Base-by-base conservation (phyloP, 1,140 invertebrate species). In the Pogonomyrmex californicus region DNA sequence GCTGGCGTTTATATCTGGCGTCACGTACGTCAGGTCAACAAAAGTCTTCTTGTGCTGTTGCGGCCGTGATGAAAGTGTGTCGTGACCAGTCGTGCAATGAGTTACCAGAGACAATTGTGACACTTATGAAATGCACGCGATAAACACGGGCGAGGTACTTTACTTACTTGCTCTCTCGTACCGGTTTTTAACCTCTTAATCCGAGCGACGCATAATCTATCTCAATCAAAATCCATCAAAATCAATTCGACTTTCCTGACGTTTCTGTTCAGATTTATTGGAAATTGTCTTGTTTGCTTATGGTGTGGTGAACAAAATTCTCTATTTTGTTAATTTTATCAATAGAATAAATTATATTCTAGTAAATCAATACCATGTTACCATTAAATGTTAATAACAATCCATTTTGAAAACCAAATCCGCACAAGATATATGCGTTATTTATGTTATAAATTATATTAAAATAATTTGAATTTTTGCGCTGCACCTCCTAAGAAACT, bases 21-120 rank as follows among this genome's bases (percentile, higher is more conserved):
- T 66, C 73, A 54, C 60, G 60, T 66, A 56, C 33, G 58, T 23
- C 60, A 47, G 68, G 12, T 44, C 63, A 10, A 79, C 71, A 41
- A 54, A 47, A 73, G 68, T 62, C 54, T 83, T 54, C 54, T 60
- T 71, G 78, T 14, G 68, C 30, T 5, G 10, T 41, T 44, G 44
- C 62, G 56, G 38, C 62, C 87, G 73, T 85, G 86, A 87, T 63
- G 78, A 87, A 89, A 87, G 86, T 87, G 58, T 89, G 87, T 78
- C 87, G 79, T 87, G 86, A 89, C 79, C 65, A 60, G 70, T 60
- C 71, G 77, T 51, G 75, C 85, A 88, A 81, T 63, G 75, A 76
- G 75, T 33, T 38, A 66, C 33, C 44, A 54, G 66, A 86, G 73
- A 79, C 83, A 86, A 79, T 86, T 85, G 83, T 86, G 58, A 82